A percentile compares a stretch with the other conserved stretches of the same genome.
phyloP scores from a whole-genome alignment of 1,140 invertebrate species.

The Cecropterus lyciades region DNA sequence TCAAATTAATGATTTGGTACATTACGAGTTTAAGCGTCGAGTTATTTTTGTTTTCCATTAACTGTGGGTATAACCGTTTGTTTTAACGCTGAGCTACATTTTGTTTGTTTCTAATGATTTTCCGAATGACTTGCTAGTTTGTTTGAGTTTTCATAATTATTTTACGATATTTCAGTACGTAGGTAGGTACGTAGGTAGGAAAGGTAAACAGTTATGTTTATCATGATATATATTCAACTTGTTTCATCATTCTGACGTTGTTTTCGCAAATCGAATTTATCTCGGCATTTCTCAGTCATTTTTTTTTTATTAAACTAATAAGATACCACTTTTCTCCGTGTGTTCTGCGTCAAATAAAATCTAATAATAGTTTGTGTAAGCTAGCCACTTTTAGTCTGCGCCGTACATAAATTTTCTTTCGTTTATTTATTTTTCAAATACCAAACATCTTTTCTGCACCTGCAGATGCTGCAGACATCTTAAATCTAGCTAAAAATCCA shows the following conservation, averaged over 20 bases:
- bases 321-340: background rate
- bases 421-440: slow-evolving; percentile 24
- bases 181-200: background rate
- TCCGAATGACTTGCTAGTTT: background rate
- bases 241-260: background rate
- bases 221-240: background rate
- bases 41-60: slow-evolving; percentile 63
- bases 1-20: slow-evolving; percentile 57
- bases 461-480: no score
- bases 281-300: background rate
- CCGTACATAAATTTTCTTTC: slow-evolving; percentile 25
- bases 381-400: slow-evolving; percentile 5
- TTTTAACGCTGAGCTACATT: background rate
- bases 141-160: background rate
- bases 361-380: background rate
- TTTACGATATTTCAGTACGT: background rate
- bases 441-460: background rate
- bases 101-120: background rate
- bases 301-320: background rate
- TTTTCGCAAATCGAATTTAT: background rate
- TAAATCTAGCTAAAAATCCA: no score
- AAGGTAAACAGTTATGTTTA: background rate
- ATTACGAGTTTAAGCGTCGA: slow-evolving; percentile 42
- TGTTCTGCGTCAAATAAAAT: background rate
- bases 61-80: slow-evolving; percentile 30